Conservation (phyloP, 2,797 vertebrate species). For the Eptatretus atami region DNA sequence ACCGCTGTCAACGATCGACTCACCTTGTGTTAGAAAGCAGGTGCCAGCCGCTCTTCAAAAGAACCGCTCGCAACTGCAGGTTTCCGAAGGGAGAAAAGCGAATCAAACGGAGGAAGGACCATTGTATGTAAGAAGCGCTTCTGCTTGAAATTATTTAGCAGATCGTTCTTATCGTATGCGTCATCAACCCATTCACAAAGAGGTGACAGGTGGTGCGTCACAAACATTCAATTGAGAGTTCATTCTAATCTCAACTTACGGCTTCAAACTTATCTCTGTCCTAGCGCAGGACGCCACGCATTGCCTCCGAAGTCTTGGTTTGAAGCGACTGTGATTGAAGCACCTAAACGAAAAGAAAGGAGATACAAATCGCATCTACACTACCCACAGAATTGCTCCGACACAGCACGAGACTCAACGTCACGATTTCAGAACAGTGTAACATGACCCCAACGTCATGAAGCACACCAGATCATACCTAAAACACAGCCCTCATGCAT, state of each 20-base stretch:
- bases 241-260: slow-evolving; percentile 16
- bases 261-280: slow-evolving; percentile 51
- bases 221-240: too few relatives aligned
- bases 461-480: too few relatives aligned
- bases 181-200: neutral
- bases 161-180: too few relatives aligned
- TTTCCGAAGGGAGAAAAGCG: too few relatives aligned
- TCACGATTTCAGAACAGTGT: too few relatives aligned
- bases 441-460: too few relatives aligned
- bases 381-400: too few relatives aligned
- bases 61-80: slow-evolving; percentile 57
- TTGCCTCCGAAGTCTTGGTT: slow-evolving; percentile 27
- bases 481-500: too few relatives aligned
- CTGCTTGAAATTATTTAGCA: neutral
- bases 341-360: slow-evolving; percentile 20
- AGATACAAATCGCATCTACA: neutral
- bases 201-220: neutral
- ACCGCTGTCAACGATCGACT: neutral
- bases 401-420: too few relatives aligned
- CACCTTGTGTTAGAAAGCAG: slow-evolving; percentile 78
- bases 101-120: neutral
- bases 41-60: slow-evolving; percentile 51
- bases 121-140: neutral
- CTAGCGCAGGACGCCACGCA: slow-evolving; percentile 43
- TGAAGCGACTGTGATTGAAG: slow-evolving; percentile 45